phyloP scores from a whole-genome alignment of 2,797 vertebrate species.

The Pseudochaenichthys georgianus region DNA sequence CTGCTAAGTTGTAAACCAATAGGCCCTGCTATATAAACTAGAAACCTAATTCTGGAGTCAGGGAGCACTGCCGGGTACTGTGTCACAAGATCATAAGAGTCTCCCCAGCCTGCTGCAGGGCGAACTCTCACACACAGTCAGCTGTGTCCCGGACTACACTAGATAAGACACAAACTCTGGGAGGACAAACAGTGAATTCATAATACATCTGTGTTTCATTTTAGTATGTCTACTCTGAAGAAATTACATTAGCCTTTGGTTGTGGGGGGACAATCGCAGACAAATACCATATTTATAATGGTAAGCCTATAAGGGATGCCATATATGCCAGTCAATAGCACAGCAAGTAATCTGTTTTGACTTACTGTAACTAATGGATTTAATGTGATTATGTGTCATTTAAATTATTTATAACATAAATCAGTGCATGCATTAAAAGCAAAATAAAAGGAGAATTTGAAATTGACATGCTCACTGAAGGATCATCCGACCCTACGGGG shows the following conservation, averaged over 20 bases:
- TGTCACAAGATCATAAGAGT: slow-evolving; percentile 70
- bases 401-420: not conserved
- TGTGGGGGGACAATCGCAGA: not conserved
- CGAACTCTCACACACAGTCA: slow-evolving; percentile 64
- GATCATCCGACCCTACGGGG: no score
- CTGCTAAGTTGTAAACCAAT: slow-evolving; percentile 37
- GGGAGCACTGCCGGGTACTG: slow-evolving; percentile 37
- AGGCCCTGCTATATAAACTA: slow-evolving; percentile 54
- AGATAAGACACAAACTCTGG: slow-evolving; percentile 18
- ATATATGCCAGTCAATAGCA: not conserved
- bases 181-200: slow-evolving; percentile 62
- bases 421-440: not conserved
- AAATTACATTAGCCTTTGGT: slow-evolving; percentile 5
- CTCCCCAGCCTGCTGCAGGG: slow-evolving; percentile 60
- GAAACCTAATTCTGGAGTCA: slow-evolving; percentile 62
- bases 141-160: slow-evolving; percentile 48
- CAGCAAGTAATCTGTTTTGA: not conserved
- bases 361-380: not conserved
- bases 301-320: not conserved
- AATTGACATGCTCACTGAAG: no score
- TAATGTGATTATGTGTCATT: not conserved
- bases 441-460: no score
- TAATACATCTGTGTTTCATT: slow-evolving; percentile 28
- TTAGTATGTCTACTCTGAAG: not conserved
- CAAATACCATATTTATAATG: not conserved